Percentiles rank a stretch among this genome's conserved stretches.
Evolutionary conservation across 2,888 invertebrate species (phyloP).

Genomic region (Choristoneura rosaceana): DNA sequence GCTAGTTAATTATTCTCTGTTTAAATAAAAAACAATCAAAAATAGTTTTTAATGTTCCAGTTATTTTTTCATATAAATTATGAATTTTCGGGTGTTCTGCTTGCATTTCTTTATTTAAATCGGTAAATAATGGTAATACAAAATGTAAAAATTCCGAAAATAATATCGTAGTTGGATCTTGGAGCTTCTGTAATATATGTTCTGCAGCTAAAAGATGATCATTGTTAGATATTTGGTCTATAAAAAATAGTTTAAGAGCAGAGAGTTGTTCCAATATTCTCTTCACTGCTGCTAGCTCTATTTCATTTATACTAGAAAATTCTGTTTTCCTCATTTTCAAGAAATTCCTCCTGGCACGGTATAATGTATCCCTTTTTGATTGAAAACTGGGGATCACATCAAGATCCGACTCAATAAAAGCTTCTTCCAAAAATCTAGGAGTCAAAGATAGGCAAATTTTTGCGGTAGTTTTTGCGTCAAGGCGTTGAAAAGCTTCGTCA

Average conservation of each 20-base stretch:
- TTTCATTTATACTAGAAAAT: too few relatives aligned
- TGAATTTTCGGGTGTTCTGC: slow-evolving; percentile 43
- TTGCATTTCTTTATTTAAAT: slow-evolving; percentile 46
- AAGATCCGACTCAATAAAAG: too few relatives aligned
- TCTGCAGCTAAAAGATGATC: slow-evolving; percentile 17
- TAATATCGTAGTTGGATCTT: slow-evolving; percentile 41
- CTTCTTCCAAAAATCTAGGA: too few relatives aligned
- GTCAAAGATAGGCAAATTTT: too few relatives aligned
- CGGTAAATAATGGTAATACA: slow-evolving; percentile 43
- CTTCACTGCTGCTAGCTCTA: too few relatives aligned
- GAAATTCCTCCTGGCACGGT: too few relatives aligned
- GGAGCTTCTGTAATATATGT: slow-evolving; percentile 28
- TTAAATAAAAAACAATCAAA: slow-evolving; percentile 50
- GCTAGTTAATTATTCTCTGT: slow-evolving; percentile 44
- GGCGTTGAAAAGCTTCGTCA: too few relatives aligned
- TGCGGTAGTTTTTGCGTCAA: too few relatives aligned
- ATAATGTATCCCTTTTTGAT: too few relatives aligned
- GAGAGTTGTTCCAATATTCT: too few relatives aligned
- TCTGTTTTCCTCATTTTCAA: too few relatives aligned
- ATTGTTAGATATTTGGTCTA: slow-evolving; percentile 38
- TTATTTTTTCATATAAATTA: slow-evolving; percentile 45
- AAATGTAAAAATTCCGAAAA: slow-evolving; percentile 46
- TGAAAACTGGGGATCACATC: too few relatives aligned
- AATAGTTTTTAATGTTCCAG: slow-evolving; percentile 48
- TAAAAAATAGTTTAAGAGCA: slow-evolving; percentile 42